phyloP scores from a whole-genome alignment of 2,113 vertebrate genomes.

The Aphyosemion australe region DNA sequence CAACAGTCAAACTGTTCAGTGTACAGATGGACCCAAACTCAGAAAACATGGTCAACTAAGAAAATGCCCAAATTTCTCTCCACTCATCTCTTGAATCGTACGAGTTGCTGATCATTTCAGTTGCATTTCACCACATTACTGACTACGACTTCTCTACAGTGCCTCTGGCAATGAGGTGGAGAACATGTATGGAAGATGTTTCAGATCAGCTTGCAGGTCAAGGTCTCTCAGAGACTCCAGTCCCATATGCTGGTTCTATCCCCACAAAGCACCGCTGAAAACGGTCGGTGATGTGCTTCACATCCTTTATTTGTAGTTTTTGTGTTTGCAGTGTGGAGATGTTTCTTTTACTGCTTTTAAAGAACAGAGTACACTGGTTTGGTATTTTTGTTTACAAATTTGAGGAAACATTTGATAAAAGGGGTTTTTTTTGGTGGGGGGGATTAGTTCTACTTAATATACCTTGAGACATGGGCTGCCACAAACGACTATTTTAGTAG shows the following conservation, averaged over 20 bases:
- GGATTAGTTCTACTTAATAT: too few species aligned
- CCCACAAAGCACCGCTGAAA: constrained; percentile 61
- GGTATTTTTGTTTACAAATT: too few species aligned
- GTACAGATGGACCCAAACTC: constrained; percentile 30
- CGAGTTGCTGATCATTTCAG: constrained; percentile 63
- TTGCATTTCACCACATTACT: constrained; percentile 71
- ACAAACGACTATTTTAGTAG: too few species aligned
- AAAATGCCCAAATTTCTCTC: constrained; percentile 58
- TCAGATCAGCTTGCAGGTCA: constrained; percentile 63
- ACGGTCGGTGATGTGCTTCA: background rate
- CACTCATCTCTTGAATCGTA: constrained; percentile 32
- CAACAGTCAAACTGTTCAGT: constrained; percentile 40
- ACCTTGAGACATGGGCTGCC: too few species aligned
- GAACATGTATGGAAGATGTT: constrained; percentile 42
- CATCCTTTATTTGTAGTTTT: too few species aligned
- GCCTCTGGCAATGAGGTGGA: constrained; percentile 64
- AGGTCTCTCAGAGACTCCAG: constrained; percentile 69
- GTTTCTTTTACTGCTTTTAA: too few species aligned
- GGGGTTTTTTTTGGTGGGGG: too few species aligned
- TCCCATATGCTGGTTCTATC: constrained; percentile 66
- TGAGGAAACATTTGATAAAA: too few species aligned
- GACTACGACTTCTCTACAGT: constrained; percentile 70
- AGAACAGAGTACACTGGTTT: too few species aligned
- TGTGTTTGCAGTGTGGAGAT: too few species aligned
- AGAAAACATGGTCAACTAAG: constrained; percentile 43